phyloP scores from a whole-genome alignment of 2,888 invertebrate genomes.

The Alviniconcha strummeri region DNA sequence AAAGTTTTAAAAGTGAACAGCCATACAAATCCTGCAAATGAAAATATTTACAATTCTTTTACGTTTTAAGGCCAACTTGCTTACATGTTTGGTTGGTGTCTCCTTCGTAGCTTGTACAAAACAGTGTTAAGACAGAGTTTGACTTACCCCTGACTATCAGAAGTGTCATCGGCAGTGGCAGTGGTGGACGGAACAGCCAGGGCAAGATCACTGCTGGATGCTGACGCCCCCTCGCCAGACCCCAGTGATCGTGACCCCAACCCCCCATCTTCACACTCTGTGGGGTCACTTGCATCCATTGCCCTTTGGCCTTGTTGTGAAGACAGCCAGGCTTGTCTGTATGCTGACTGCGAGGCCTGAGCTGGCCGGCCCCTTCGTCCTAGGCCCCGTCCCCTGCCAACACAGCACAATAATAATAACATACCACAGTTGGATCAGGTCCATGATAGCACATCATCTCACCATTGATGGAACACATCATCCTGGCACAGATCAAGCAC shows the following conservation, averaged over 20 bases:
- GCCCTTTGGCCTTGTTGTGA: constrained; percentile 24
- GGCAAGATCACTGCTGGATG: background rate
- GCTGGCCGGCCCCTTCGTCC: constrained; percentile 34
- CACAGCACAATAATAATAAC: background rate
- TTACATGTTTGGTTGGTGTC: too few relatives aligned
- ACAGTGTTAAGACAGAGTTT: too few relatives aligned
- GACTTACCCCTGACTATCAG: constrained; percentile 15
- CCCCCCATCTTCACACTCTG: constrained; percentile 27
- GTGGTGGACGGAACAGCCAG: background rate
- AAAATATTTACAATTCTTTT: too few relatives aligned
- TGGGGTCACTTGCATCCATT: constrained; percentile 34
- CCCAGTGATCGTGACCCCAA: constrained; percentile 16
- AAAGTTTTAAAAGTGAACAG: too few relatives aligned
- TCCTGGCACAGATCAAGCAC: too few relatives aligned
- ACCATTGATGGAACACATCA: too few relatives aligned
- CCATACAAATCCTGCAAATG: too few relatives aligned
- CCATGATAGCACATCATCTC: too few relatives aligned
- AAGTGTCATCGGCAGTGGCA: constrained; percentile 2
- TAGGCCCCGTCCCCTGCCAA: constrained; percentile 26
- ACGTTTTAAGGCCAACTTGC: too few relatives aligned
- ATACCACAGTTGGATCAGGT: too few relatives aligned
- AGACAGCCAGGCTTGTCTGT: constrained; percentile 32
- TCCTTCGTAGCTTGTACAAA: too few relatives aligned
- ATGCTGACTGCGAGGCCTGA: constrained; percentile 24
- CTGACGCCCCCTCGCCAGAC: constrained; percentile 7